A percentile compares a stretch with the other conserved stretches of the same genome.
Conservation (phyloP, 2,113 vertebrate genomes). For the Callionymus lyra region DNA sequence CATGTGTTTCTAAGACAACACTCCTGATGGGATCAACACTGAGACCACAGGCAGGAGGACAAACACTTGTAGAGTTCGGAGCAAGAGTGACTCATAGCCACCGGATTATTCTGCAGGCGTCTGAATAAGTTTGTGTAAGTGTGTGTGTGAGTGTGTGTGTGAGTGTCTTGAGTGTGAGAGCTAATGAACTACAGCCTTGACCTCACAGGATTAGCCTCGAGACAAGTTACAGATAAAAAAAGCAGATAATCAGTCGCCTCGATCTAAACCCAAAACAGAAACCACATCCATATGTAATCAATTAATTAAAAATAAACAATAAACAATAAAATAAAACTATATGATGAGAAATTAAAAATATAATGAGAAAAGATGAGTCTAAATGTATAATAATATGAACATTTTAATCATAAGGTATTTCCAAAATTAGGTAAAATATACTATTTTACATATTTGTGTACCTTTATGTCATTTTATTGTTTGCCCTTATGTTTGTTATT, state of each 20-base stretch:
- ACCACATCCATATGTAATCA: too few relatives aligned
- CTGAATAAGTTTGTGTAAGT: slow-evolving; percentile 6
- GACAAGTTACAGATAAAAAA: slow-evolving; percentile 32
- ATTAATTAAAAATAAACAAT: slow-evolving; percentile 12
- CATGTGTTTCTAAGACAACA: slow-evolving; percentile 14
- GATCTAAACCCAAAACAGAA: slow-evolving; percentile 8
- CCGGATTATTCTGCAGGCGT: slow-evolving; percentile 18
- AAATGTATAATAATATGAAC: too few relatives aligned
- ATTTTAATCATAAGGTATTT: too few relatives aligned
- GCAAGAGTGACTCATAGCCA: slow-evolving; percentile 29
- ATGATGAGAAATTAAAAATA: too few relatives aligned
- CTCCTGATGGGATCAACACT: background rate
- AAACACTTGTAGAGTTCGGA: slow-evolving; percentile 9
- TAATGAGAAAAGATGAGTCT: too few relatives aligned
- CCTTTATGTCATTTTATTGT: too few relatives aligned
- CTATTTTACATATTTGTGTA: too few relatives aligned
- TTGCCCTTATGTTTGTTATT: too few relatives aligned
- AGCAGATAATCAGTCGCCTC: slow-evolving; percentile 23
- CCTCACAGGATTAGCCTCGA: slow-evolving; percentile 33
- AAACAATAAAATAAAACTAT: too few relatives aligned
- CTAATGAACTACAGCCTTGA: slow-evolving; percentile 47
- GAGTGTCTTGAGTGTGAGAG: slow-evolving; percentile 8
- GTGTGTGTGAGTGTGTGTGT: slow-evolving; percentile 6
- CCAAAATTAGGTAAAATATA: too few relatives aligned
- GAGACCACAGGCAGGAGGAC: background rate